Base-by-base conservation (phyloP, 2,888 invertebrate genomes). In the Drosophila glabriapex region DNA sequence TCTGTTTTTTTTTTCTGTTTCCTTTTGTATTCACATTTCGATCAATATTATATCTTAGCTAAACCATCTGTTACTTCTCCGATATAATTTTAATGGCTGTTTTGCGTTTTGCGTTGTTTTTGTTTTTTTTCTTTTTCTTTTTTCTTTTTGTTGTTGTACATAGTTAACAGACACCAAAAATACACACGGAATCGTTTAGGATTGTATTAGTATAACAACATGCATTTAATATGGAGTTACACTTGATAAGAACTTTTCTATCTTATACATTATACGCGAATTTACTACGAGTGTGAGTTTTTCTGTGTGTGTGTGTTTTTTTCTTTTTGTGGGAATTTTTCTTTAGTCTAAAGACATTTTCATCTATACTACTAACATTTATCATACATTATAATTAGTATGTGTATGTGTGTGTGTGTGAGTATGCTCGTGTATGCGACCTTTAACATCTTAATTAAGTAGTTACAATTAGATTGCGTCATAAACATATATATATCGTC, bases 391-490 rank as follows among this genome's bases (percentile, higher is more conserved):
- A 54, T 29, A 63, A 59, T 61, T 49, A 64, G 4, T 58, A 68
- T 41, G 50, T 63, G 58, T 62, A 62, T 64, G 63, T 60, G 14
- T 54, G 7, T 4, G 0, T 41, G 41, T 73, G 53, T 52, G 9
- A 22, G 25, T 35, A 12, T 65, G 59, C 62, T 62, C 52, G 49
- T 68, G 52, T 68, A 59, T 76, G 67, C 43, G 79, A 79, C 54
- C 74, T 71, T 82, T 82, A 78, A 83, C 79, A 77, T 4, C 75
- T 72, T 65, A 68, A 60, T 63, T 68, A 70, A 55, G 49, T 70
- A 68, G 60, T 77, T 86, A 86, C 85, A 85, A 85, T 85, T 85
- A 75, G 71, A 85, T 85, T 85, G 83, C 74, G 61, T 80, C 73
- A 76, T 78, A 67, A 85, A 83, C 85, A 56, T 79, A 76, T 60